Evolutionary conservation across 2,113 vertebrate species (phyloP).

Genomic region (Corythornis vintsioides): DNA sequence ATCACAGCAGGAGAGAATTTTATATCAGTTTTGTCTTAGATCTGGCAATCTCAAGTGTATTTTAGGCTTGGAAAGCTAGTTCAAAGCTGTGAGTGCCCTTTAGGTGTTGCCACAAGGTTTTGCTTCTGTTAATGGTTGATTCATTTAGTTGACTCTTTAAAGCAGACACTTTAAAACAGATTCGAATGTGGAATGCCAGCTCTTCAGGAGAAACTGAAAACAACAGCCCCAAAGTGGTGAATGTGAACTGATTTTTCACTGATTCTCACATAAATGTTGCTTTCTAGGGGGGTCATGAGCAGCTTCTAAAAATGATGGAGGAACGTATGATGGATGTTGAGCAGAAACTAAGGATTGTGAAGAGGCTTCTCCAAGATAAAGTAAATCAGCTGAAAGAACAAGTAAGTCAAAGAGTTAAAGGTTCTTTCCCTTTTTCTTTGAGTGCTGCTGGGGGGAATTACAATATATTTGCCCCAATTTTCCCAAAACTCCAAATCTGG

Average conservation of each 20-base stretch:
- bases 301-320: constrained; percentile 86
- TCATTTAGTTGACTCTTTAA: background rate
- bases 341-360: constrained; percentile 88
- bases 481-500: rapidly evolving
- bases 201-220: background rate
- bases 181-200: background rate
- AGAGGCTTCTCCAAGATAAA: constrained; percentile 92
- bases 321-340: constrained; percentile 92
- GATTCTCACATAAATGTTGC: constrained; percentile 19
- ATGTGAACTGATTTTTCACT: background rate
- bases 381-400: constrained; percentile 93
- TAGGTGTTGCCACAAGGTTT: background rate
- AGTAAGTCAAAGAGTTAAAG: constrained; percentile 68
- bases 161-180: background rate
- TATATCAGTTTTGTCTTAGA: background rate
- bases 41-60: background rate
- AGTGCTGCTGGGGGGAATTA: background rate
- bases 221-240: background rate
- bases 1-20: background rate
- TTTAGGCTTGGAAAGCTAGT: background rate
- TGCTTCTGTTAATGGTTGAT: background rate
- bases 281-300: constrained; percentile 82
- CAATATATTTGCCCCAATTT: background rate
- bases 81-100: background rate
- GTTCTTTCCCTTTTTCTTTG: background rate